These are phyloP conservation scores for Dinothrombium tinctorium DNA, from an alignment of 1,140 invertebrate species.

Conservation along the genomic window DNA sequence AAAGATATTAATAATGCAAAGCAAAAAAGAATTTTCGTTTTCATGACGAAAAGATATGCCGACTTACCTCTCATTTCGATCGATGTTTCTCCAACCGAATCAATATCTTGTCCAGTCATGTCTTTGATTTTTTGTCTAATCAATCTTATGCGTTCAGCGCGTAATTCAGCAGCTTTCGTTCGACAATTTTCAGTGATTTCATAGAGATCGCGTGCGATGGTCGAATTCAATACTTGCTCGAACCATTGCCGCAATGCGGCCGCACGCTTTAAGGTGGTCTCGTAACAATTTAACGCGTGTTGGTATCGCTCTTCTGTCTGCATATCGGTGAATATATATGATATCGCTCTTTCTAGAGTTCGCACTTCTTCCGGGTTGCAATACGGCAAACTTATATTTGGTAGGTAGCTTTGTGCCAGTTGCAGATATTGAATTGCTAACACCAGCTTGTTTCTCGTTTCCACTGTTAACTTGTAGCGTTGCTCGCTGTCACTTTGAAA, in stretches of 20 bases:
- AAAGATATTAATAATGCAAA: not conserved
- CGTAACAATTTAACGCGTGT: conserved; percentile 28
- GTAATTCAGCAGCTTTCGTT: conserved; percentile 18
- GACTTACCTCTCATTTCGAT: conserved; percentile 7
- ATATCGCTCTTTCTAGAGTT: conserved; percentile 26
- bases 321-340: conserved; percentile 33
- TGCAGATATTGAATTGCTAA: conserved; percentile 31
- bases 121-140: conserved; percentile 18
- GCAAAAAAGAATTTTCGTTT: not conserved
- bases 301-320: conserved; percentile 25
- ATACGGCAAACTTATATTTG: conserved; percentile 34
- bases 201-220: conserved; percentile 21
- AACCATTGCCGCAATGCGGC: conserved; percentile 33
- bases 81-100: not conserved
- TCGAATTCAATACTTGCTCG: conserved; percentile 26
- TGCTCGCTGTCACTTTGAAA: conserved; percentile 18
- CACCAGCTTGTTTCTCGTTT: conserved; percentile 31
- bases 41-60: not conserved
- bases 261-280: conserved; percentile 25
- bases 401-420: conserved; percentile 29
- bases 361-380: conserved; percentile 30
- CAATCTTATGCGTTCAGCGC: conserved; percentile 21
- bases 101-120: conserved; percentile 11
- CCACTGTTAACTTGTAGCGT: conserved; percentile 26
- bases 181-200: conserved; percentile 18